Base-by-base conservation (phyloP, 2,797 vertebrate species). In the Valencia hispanica region DNA sequence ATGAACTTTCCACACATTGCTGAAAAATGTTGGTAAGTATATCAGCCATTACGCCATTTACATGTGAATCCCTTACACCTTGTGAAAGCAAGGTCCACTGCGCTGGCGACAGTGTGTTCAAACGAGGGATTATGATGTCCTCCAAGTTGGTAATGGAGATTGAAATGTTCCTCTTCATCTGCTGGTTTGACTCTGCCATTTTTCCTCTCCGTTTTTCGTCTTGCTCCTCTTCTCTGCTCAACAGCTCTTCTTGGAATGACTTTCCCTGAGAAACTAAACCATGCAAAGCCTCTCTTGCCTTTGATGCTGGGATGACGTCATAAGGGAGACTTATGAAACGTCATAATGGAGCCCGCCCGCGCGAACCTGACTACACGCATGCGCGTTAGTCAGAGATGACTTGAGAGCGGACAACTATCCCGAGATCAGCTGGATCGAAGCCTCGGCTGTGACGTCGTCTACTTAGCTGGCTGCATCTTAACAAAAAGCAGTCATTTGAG, bases 11-110 rank as follows among this genome's bases (percentile, higher is more conserved):
- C 55, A 59, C 55, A 59, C 55, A 59, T 59, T 59, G 55, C 17
- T 59, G 55, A 32, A 59, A 59, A 32, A 59, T 59, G 55, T 59
- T 59, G 27, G 55, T 59, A 18, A 59, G 55, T 30, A 59, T 59
- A 27, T 59, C 55, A 59, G 55, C 55, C 30, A 59, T 18, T 14
- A 59, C 15, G 6, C 22, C 55, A 15, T 27, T 59, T 17, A 59
- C 22, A 32, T 59, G 55, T 30, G 55, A 59, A 59, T 59, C 55
- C 14, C 55, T 59, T 7, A 59, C 11, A 30, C 55, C 55, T 15
- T 59, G 55, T 8, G 55, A 32, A 59, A 59, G 55, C 14, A 59
- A 59, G 27, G 55, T 59, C 55, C 55, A 59, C 27, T 59, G 55
- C 15, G 55, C 55, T 15, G 30, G 5, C 30, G 27, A 30, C 32